Base-by-base conservation (phyloP, 2,113 vertebrate species). In the Patagioenas fasciata region DNA sequence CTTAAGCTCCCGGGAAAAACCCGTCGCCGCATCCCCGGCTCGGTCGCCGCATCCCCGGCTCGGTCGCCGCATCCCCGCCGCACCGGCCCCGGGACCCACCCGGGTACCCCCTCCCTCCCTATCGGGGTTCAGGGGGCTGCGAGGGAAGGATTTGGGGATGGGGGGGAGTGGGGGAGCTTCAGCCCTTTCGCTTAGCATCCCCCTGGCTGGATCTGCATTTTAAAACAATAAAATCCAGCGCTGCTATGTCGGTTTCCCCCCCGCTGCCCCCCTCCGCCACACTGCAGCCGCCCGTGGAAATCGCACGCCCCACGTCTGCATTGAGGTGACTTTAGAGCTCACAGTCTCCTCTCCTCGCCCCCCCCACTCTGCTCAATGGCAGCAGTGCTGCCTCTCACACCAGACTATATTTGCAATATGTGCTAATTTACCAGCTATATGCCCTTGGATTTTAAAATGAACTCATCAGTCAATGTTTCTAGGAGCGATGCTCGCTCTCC, bases 361-460 rank as follows among this genome's bases (percentile, higher is more conserved):
- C 42, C 88, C 83, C 89, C 89, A 5, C 44, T 64, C 89, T 47
- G 80, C 96, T 94, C 90, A 80, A 25, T 34, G 94, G 86, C 94
- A 93, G 83, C 73, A 2, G 64, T 25, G 74, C 85, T 38, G 82
- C 87, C 64, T 14, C 77, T 89, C 93, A 36, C 88, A 84, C 88
- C 93, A 69, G 94, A 88, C 95, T 95, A 57, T 77, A 95, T 96
- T 95, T 96, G 97, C 97, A 93, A 62, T 91, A 80, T 81, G 92
- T 88, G 90, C 97, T 97, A 92, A 97, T 97, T 96, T 92, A 85
- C 94, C 96, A 85, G 95, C 95, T 95, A 88, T 34, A 78, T 96
- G 91, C 95, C 97, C 96, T 97, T 96, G 96, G 96, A 89, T 96
- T 97, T 94, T 80, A 75, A 93, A 96, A 98, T 91, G 93, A 96